Percentiles rank a stretch among this genome's conserved stretches.
Conservation (phyloP, 2,113 vertebrate genomes). For the Corythoichthys intestinalis region DNA sequence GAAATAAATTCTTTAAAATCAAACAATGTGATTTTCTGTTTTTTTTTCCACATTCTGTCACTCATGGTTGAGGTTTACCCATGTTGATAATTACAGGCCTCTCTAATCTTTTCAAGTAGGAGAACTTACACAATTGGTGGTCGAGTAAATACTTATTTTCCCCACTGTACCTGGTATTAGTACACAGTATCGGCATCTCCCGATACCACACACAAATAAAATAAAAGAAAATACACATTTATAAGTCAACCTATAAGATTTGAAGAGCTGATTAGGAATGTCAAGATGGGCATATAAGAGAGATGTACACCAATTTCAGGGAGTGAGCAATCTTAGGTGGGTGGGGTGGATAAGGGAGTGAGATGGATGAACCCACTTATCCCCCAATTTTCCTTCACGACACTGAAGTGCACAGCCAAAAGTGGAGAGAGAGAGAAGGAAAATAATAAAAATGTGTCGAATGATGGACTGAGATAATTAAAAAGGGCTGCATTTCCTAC, state of each 20-base stretch:
- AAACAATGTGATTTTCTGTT: too few species aligned
- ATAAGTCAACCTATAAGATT: not conserved
- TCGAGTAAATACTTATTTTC: too few species aligned
- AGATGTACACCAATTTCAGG: conserved; percentile 18
- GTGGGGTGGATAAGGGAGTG: conserved; percentile 20
- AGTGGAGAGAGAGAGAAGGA: conserved; percentile 42
- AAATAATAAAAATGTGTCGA: conserved; percentile 70
- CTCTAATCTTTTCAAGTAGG: too few species aligned
- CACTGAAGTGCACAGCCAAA: conserved; percentile 39
- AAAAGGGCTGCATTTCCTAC: conserved; percentile 59
- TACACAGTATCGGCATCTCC: too few species aligned
- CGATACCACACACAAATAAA: not conserved
- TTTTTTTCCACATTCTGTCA: too few species aligned
- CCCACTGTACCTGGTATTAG: too few species aligned
- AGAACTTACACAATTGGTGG: too few species aligned
- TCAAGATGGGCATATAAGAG: not conserved
- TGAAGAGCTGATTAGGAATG: not conserved
- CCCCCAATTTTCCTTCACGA: conserved; percentile 53
- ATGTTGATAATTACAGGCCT: too few species aligned
- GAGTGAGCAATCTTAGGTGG: conserved; percentile 5
- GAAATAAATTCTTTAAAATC: too few species aligned
- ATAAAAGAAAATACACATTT: not conserved
- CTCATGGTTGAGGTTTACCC: too few species aligned
- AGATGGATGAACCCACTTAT: conserved; percentile 75
- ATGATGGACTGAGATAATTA: conserved; percentile 72